Evolutionary conservation across 2,113 vertebrate species (phyloP).

Genomic region (Psilopogon haemacephalus): DNA sequence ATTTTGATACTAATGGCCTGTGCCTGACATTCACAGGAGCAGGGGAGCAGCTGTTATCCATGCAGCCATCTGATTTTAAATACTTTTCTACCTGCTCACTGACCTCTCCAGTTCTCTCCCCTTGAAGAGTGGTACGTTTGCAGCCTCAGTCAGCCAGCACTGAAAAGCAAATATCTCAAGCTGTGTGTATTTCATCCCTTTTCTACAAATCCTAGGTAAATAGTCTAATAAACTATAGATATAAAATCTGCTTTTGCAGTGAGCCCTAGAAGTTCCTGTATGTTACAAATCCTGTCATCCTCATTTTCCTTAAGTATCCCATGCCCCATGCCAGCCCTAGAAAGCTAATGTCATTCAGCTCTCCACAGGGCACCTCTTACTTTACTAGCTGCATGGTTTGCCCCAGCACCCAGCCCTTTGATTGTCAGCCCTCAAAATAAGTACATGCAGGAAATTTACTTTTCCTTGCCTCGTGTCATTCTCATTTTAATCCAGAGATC

Average conservation of each 20-base stretch:
- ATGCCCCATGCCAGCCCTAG: neutral
- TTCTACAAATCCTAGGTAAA: neutral
- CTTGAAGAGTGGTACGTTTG: neutral
- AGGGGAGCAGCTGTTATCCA: conserved; percentile 10
- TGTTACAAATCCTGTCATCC: neutral
- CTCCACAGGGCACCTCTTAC: neutral
- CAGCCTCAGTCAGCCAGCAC: neutral
- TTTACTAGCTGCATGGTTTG: neutral
- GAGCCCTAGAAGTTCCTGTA: neutral
- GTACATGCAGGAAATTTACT: neutral
- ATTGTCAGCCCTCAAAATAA: neutral
- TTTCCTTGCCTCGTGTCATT: neutral
- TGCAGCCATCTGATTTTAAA: conserved; percentile 24
- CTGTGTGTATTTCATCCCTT: neutral
- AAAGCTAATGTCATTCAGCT: neutral
- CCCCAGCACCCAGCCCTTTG: neutral
- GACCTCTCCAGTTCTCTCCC: neutral
- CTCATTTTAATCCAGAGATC: neutral
- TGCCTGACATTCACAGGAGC: neutral
- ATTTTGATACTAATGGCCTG: neutral
- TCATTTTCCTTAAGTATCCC: neutral
- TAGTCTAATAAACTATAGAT: neutral
- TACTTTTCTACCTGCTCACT: neutral
- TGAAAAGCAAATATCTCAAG: neutral
- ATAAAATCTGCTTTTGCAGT: neutral